A percentile compares a stretch with the other conserved stretches of the same genome.
Conservation (phyloP, 30 jellyfish, hydroid and myxozoan species). For the Turritopsis rubra region DNA sequence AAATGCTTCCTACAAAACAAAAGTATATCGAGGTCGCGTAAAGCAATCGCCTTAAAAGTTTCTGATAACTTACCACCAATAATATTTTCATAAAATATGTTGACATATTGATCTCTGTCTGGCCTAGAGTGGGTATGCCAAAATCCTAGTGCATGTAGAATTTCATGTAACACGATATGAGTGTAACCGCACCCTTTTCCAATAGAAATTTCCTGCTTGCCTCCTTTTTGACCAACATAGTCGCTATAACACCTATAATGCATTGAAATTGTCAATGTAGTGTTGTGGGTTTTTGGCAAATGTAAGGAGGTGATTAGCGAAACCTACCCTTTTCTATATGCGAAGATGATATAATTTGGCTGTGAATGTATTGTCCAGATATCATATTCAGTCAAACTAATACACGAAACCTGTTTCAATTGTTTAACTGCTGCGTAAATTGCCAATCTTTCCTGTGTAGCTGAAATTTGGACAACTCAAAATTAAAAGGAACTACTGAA, state of each 20-base stretch:
- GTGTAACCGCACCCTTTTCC: not conserved
- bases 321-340: conserved; percentile 1
- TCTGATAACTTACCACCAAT: conserved; percentile 5
- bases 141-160: conserved; percentile 12
- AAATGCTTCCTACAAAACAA: no score
- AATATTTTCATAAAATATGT: not conserved
- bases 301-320: not conserved
- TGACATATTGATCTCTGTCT: not conserved
- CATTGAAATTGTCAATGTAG: not conserved
- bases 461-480: not conserved
- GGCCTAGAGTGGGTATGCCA: conserved; percentile 4
- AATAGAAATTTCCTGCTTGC: conserved; percentile 2
- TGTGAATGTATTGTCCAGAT: conserved; percentile 8
- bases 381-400: not conserved
- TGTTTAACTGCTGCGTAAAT: not conserved
- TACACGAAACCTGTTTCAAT: not conserved
- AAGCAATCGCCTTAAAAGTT: no score
- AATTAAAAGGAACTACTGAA: no score
- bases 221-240: conserved; percentile 2
- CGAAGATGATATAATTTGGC: not conserved
- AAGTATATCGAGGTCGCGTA: no score
- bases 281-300: no score
- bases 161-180: not conserved
- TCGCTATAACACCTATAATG: not conserved
- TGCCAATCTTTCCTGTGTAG: not conserved